Base-by-base conservation (phyloP, 2,797 vertebrate species). In the Microctenopoma lineatum region DNA sequence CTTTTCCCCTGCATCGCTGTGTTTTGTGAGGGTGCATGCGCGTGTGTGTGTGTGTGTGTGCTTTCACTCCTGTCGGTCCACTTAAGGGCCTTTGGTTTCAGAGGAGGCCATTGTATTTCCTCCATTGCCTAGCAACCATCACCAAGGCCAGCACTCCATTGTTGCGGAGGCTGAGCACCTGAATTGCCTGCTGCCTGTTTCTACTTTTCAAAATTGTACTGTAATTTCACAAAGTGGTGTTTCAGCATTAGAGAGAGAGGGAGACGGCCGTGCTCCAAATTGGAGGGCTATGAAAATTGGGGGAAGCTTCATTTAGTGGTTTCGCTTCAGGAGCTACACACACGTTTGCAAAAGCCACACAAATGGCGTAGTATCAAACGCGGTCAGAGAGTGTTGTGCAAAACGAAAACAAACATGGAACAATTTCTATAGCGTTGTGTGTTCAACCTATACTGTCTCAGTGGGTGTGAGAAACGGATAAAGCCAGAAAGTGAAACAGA, bases 81-180 rank as follows among this genome's bases (percentile, higher is more conserved):
- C 91, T 94, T 94, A 94, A 93, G 79, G 89, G 86, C 92, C 91
- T 94, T 93, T 92, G 90, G 92, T 94, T 95, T 94, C 92, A 88
- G 93, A 93, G 93, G 91, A 93, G 92, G 91, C 93, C 91, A 92
- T 94, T 94, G 92, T 94, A 87, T 93, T 94, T 94, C 91, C 88
- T 93, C 90, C 86, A 92, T 94, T 38, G 80, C 94, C 89, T 94
- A 94, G 94, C 93, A 94, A 95, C 94, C 89, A 89, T 94, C 92
- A 92, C 93, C 94, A 94, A 94, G 94, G 94, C 93, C 92, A 87
- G 91, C 87, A 65, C 90, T 92, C 92, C 87, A 94, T 93, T 94
- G 94, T 94, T 92, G 92, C 86, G 14, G 88, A 86, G 93, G 92
- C 87, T 88, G 91, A 93, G 91, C 91, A 87, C 86, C 89, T 92